Base-by-base conservation (phyloP, 1,140 invertebrate genomes). In the Octopus bimaculoides region DNA sequence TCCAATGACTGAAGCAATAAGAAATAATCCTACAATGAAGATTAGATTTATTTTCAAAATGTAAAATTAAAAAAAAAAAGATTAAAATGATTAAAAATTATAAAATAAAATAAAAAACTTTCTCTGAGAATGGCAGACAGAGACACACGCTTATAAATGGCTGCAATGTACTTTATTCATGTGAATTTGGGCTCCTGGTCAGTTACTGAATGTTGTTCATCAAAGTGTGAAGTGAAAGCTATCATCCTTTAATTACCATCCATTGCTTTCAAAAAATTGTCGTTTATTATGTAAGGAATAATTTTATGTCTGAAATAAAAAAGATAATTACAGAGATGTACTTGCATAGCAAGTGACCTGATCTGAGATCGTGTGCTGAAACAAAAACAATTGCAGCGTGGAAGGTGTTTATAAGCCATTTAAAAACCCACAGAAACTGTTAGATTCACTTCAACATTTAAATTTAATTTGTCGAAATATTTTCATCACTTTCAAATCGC, bases 291-390 rank as follows among this genome's bases (percentile, higher is more conserved):
- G 41, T 81, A 81, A 14, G 86, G 86, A 81, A 87, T 87, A 7
- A 86, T 77, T 78, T 86, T 87, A 56, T 86, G 86, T 83, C 86
- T 87, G 84, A 69, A 84, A 87, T 75, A 78, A 52, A 71, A 79
- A 77, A 54, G 54, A 81, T 71, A 81, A 71, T 41, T 41, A 41
- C 3, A 3, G 3, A 41, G 26, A 41, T 41, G 26, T 41, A 41
- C 26, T 41, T 41, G 26, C 26, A 41, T 41, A 41, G 1, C 26
- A 41, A 41, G 26, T 41, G 26, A 41, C 26, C 2, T 41, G 26
- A 41, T 41, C 26, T 41, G 26, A 41, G 26, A 41, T 41, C 26
- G 26, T 41, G 26, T 41, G 26, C 26, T 41, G 26, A 41, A 41
- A 41, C 26, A 41, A 41, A 41, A 41, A 41, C 26, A 41, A 41